Conservation (phyloP, 1,140 invertebrate species). For the Ceratina australensis region DNA sequence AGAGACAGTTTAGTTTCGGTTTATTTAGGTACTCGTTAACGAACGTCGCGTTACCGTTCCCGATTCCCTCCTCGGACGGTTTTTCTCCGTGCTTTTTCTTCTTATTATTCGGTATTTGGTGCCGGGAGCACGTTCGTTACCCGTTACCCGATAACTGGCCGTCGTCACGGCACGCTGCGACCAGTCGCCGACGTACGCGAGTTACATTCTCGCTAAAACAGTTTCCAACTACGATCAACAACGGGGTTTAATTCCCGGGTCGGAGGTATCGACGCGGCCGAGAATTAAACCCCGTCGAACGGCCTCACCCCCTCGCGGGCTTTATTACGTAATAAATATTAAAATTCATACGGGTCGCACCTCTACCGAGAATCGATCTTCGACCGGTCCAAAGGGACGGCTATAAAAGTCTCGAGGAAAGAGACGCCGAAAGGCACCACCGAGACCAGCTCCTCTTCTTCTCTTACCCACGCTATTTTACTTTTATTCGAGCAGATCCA, state of each 20-base stretch:
- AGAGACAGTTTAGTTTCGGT: slow-evolving; percentile 32
- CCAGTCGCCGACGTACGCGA: slow-evolving; percentile 57
- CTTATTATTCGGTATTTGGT: slow-evolving; percentile 73
- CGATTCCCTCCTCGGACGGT: neutral
- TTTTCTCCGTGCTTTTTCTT: slow-evolving; percentile 47
- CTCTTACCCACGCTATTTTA: slow-evolving; percentile 44
- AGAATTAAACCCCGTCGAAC: slow-evolving; percentile 15
- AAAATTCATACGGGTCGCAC: slow-evolving; percentile 64
- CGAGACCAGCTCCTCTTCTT: slow-evolving; percentile 3
- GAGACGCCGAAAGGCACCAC: slow-evolving; percentile 33
- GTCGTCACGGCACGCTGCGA: slow-evolving; percentile 64
- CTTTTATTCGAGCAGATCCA: slow-evolving; percentile 55
- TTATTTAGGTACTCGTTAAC: slow-evolving; percentile 21
- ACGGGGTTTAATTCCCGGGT: too few relatives aligned
- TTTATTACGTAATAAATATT: slow-evolving; percentile 66
- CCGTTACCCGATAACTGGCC: slow-evolving; percentile 59
- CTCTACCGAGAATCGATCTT: slow-evolving; percentile 63
- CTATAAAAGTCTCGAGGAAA: slow-evolving; percentile 56
- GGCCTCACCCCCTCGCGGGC: slow-evolving; percentile 16
- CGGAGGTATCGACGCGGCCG: too few relatives aligned
- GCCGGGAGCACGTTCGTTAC: slow-evolving; percentile 70
- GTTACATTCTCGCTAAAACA: slow-evolving; percentile 38
- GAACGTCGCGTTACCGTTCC: slow-evolving; percentile 17
- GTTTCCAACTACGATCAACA: neutral
- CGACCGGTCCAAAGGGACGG: slow-evolving; percentile 56